Evolutionary conservation across 1,140 invertebrate genomes (phyloP).

Genomic region (Branchinecta lindahli): DNA sequence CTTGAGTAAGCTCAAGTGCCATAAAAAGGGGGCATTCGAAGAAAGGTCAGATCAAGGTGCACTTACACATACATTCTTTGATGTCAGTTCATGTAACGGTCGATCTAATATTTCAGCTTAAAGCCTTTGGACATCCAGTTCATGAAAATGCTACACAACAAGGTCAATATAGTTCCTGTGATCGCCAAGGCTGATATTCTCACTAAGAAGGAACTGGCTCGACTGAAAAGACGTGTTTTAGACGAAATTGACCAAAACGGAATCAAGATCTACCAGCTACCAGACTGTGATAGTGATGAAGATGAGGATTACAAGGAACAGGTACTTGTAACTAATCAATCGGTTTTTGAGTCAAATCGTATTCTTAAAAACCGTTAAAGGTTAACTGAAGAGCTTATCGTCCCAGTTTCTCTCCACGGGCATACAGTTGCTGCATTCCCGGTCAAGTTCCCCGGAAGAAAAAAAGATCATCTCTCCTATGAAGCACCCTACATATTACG

Average conservation of each 20-base stretch:
- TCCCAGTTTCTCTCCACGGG: too few relatives aligned
- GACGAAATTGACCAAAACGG: constrained; percentile 65
- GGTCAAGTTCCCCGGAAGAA: too few relatives aligned
- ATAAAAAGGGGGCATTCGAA: too few relatives aligned
- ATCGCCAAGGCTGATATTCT: constrained; percentile 97
- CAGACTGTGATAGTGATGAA: constrained; percentile 84
- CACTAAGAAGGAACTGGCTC: constrained; percentile 81
- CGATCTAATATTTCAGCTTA: constrained; percentile 41
- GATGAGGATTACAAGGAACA: constrained; percentile 85
- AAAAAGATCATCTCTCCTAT: too few relatives aligned
- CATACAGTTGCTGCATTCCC: too few relatives aligned
- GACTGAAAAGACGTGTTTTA: constrained; percentile 69
- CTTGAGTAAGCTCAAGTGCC: too few relatives aligned
- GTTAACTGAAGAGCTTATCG: too few relatives aligned
- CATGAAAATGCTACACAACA: constrained; percentile 95
- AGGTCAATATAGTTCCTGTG: constrained; percentile 96
- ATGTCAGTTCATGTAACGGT: too few relatives aligned
- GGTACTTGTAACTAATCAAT: neutral
- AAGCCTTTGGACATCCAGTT: constrained; percentile 93
- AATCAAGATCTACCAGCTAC: constrained; percentile 91
- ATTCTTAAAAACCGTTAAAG: too few relatives aligned
- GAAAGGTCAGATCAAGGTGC: too few relatives aligned
- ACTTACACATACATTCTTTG: too few relatives aligned
- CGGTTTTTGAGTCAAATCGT: neutral
- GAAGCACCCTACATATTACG: too few relatives aligned